Evolutionary conservation across 2,888 invertebrate species (phyloP), one percentile per base, ranked within the genome.

Genomic region (Drosophila buzzatii): DNA sequence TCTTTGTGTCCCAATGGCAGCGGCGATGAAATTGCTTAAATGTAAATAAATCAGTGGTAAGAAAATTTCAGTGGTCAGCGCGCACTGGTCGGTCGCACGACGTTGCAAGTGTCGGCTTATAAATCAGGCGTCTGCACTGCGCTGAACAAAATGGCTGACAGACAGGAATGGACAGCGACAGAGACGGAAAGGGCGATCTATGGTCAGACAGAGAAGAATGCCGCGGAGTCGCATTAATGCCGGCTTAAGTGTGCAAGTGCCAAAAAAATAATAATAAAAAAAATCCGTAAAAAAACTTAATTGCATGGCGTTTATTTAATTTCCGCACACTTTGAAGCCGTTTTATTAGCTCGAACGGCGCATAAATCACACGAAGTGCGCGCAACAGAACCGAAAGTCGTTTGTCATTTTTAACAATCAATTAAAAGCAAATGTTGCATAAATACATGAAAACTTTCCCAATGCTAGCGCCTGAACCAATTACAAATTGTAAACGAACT

Each of bases 1-100:
- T 2, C 23, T 12, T 0, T n/a, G 8, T 18, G 20, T 27, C 55
- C 39, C 49, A 58, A 67, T 75, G 78, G 68, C 45, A 58, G 61
- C 70, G 82, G 85, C 90, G 89, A 75, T 88, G 90, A 90, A 90
- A 91, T 90, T 91, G 90, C 90, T 89, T 90, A 89, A 85, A 90
- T 86, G 81, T 81, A 88, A 85, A 91, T 90, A 90, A 90, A 90
- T 90, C 90, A 91, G 88, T 77, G 80, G 90, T 86, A 85, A 85
- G 89, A 85, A 91, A 91, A 91, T 89, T 90, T 89, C 89, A 90
- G 90, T 85, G 90, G 90, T 90, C 90, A 87, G 56, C 66, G 70
- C 44, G 41, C 9, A 39, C 39, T 39, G 39, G 39, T 39, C 16
- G 39, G 16, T 39, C 39, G 39, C 41, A 42, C 18, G 56, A 49